Conservation (phyloP, 2,113 vertebrate genomes). For the Leptodactylus fuscus region DNA sequence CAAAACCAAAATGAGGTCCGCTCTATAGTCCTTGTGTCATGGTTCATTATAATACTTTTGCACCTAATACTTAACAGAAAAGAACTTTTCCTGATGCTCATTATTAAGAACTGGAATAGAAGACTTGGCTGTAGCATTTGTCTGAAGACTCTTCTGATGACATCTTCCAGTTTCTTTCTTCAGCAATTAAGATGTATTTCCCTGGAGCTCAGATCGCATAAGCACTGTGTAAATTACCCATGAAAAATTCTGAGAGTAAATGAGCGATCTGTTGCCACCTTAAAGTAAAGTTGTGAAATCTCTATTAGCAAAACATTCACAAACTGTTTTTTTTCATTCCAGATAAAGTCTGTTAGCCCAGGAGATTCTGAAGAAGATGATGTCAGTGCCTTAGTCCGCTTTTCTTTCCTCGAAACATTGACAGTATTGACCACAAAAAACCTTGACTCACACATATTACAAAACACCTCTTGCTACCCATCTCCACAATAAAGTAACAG, state of each 20-base stretch:
- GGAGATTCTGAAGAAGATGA: neutral
- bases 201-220: neutral
- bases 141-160: neutral
- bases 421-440: constrained; percentile 42
- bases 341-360: neutral
- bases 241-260: constrained; percentile 21
- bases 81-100: neutral
- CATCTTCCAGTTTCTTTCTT: neutral
- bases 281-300: neutral
- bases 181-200: constrained; percentile 25
- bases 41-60: neutral
- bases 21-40: neutral
- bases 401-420: constrained; percentile 34
- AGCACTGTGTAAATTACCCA: constrained; percentile 9
- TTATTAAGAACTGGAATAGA: neutral
- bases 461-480: constrained; percentile 47
- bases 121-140: neutral
- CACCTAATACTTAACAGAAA: neutral
- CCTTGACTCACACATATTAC: constrained; percentile 34
- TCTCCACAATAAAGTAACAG: constrained; percentile 40
- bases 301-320: neutral
- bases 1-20: neutral
- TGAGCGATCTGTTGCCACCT: neutral
- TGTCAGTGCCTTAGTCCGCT: constrained; percentile 10
- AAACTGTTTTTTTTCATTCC: neutral